Conservation (phyloP, 2,113 vertebrate species). For the Chaetorhynchus papuensis region DNA sequence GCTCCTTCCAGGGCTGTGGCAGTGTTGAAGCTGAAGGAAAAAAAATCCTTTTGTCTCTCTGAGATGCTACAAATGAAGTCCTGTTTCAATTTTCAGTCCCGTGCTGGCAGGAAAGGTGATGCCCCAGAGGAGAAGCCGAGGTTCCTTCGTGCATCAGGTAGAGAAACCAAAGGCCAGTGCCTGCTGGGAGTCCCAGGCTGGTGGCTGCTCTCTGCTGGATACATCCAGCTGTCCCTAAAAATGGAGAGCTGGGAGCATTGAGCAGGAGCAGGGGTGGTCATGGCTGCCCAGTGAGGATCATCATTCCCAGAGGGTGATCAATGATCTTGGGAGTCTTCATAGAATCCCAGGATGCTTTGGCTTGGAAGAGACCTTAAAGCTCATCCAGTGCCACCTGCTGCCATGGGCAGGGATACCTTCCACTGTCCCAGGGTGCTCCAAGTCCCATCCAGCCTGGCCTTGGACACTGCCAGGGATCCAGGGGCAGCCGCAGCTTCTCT, state of each 20-base stretch:
- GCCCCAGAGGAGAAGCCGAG: background rate
- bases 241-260: background rate
- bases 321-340: background rate
- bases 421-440: rapidly evolving
- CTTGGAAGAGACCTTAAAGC: rapidly evolving
- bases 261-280: background rate
- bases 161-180: background rate
- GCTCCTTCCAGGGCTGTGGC: rapidly evolving
- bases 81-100: background rate
- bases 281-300: background rate
- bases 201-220: background rate
- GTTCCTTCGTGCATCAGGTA: rapidly evolving
- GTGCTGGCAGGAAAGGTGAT: background rate
- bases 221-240: background rate
- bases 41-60: background rate
- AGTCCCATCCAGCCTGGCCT: rapidly evolving
- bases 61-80: background rate
- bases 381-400: rapidly evolving
- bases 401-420: background rate
- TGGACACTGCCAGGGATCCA: background rate
- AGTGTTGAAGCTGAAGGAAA: background rate
- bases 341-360: background rate
- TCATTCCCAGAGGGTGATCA: too few species aligned
- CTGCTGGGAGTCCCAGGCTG: background rate
- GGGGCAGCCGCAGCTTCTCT: background rate